A percentile compares a stretch with the other conserved stretches of the same genome.
phyloP scores from a whole-genome alignment of 1,140 invertebrate genomes.

The Diuraphis noxia region DNA sequence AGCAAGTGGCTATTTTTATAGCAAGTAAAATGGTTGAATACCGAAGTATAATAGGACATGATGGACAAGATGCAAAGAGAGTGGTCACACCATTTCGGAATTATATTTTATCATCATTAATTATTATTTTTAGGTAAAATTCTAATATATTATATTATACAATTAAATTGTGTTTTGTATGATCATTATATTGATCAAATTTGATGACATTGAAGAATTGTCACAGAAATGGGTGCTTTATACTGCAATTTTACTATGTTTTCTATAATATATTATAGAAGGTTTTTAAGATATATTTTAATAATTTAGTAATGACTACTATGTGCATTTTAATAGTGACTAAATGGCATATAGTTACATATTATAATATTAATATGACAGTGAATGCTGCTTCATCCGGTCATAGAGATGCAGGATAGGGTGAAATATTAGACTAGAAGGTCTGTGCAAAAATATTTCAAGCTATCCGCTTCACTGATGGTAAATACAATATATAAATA shows the following conservation, averaged over 20 bases:
- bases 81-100: not conserved
- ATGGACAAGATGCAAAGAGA: not conserved
- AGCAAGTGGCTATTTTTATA: not conserved
- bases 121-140: not conserved
- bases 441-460: too few relatives aligned
- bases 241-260: not conserved
- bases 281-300: not conserved
- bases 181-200: not conserved
- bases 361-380: too few relatives aligned
- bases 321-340: too few relatives aligned
- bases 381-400: too few relatives aligned
- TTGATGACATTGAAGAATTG: not conserved
- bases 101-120: not conserved
- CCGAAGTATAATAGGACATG: not conserved
- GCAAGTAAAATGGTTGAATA: not conserved
- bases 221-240: not conserved
- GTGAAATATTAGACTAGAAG: too few relatives aligned
- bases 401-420: too few relatives aligned
- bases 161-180: not conserved
- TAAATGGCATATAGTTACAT: too few relatives aligned
- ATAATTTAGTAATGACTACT: too few relatives aligned
- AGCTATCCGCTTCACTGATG: too few relatives aligned
- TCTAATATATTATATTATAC: not conserved
- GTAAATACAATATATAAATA: not conserved
- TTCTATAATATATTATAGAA: not conserved